A percentile compares a stretch with the other conserved stretches of the same genome.
Conservation (phyloP, 2,797 vertebrate genomes). For the Serranus cabrilla region DNA sequence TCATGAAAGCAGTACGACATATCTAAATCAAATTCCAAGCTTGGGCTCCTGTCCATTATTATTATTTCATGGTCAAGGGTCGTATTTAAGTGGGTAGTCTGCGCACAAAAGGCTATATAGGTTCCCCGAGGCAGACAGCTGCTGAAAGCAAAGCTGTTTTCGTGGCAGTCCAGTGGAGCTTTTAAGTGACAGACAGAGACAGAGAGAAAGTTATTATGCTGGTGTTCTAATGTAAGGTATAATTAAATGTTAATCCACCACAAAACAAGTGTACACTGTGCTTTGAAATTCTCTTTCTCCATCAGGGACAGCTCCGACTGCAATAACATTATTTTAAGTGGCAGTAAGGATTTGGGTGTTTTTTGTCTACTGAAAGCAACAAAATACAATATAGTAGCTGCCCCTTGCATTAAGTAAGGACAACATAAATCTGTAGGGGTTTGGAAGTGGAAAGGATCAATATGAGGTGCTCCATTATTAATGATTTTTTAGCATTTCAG, state of each 20-base stretch:
- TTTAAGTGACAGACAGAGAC: conserved; percentile 47
- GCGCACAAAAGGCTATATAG: conserved; percentile 7
- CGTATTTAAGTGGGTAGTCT: conserved; percentile 42
- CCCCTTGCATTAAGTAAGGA: neutral
- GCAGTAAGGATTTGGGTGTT: neutral
- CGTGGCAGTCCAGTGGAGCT: conserved; percentile 17
- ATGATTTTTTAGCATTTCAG: neutral
- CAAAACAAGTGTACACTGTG: conserved; percentile 21
- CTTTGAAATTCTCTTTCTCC: conserved; percentile 27
- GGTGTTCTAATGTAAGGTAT: conserved; percentile 54
- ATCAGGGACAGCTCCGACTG: conserved; percentile 15
- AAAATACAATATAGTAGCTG: neutral
- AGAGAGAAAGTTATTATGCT: conserved; percentile 44
- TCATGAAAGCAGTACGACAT: neutral
- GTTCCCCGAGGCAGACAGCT: conserved; percentile 26
- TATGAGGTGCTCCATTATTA: neutral
- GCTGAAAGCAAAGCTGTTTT: conserved; percentile 41
- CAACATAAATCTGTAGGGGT: conserved; percentile 27
- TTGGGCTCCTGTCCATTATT: conserved; percentile 13
- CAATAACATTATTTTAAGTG: conserved; percentile 28
- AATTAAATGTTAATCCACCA: conserved; percentile 69
- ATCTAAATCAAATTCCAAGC: conserved; percentile 9
- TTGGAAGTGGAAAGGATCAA: neutral
- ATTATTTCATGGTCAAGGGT: conserved; percentile 37
- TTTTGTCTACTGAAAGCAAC: conserved; percentile 9